Evolutionary conservation across 2,888 invertebrate species (phyloP).

Genomic region (Cerastis rubricosa): DNA sequence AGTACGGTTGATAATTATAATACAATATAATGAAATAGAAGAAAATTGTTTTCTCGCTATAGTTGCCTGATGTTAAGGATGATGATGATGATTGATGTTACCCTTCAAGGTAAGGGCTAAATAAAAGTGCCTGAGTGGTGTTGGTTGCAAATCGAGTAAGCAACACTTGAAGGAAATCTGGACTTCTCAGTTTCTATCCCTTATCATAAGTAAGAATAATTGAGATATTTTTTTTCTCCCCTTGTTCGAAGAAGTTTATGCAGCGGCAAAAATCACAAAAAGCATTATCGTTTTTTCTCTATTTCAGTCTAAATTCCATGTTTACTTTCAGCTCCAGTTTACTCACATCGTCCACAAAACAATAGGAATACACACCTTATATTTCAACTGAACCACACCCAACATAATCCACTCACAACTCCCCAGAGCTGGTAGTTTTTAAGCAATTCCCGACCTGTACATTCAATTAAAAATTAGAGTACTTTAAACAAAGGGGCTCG

Average conservation of each 20-base stretch:
- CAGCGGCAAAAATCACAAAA: neutral
- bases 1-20: neutral
- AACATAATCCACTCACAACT: conserved; percentile 54
- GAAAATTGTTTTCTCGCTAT: neutral
- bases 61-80: neutral
- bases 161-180: neutral
- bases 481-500: conserved; percentile 79
- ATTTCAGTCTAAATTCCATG: neutral
- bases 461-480: conserved; percentile 86
- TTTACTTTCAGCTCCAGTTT: neutral
- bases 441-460: conserved; percentile 66
- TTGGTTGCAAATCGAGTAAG: neutral
- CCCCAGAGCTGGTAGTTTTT: conserved; percentile 61
- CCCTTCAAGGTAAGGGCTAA: neutral
- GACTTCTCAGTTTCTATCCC: neutral
- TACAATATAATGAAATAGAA: neutral
- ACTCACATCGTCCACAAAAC: conserved; percentile 1
- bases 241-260: neutral
- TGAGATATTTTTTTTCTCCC: neutral
- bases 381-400: conserved; percentile 41
- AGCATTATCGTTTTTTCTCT: neutral
- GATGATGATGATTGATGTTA: too few relatives aligned
- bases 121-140: neutral
- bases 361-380: conserved; percentile 38
- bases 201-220: neutral